Evolutionary conservation across 1,140 invertebrate genomes (phyloP).

Genomic region (Pseudachorutes palmiensis): DNA sequence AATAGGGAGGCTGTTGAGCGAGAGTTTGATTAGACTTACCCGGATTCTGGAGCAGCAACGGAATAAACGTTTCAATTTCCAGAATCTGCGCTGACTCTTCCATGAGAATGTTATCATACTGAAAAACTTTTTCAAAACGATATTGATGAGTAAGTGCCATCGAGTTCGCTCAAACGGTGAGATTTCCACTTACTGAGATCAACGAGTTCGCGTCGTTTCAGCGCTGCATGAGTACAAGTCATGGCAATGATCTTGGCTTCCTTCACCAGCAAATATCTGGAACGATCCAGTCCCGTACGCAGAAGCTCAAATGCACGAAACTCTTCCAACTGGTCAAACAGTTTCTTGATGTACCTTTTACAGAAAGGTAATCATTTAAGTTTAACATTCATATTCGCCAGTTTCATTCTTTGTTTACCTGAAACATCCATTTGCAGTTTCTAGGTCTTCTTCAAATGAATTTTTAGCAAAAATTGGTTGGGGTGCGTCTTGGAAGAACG

Average conservation of each 20-base stretch:
- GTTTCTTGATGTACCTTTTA: constrained; percentile 77
- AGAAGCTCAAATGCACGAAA: constrained; percentile 96
- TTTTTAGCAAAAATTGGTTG: constrained; percentile 81
- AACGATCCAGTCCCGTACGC: constrained; percentile 81
- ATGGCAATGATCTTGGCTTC: constrained; percentile 99
- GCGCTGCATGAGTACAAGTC: constrained; percentile 98
- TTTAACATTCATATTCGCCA: constrained; percentile 6
- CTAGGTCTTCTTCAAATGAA: constrained; percentile 75
- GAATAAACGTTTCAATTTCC: constrained; percentile 99
- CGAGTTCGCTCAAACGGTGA: neutral
- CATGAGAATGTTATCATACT: constrained; percentile 99
- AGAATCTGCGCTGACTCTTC: constrained; percentile 98
- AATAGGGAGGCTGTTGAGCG: too few species aligned
- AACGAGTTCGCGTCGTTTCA: constrained; percentile 92
- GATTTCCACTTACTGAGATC: constrained; percentile 58
- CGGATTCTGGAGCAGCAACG: constrained; percentile 91
- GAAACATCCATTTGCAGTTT: constrained; percentile 87
- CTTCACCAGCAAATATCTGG: constrained; percentile 92
- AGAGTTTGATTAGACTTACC: too few species aligned
- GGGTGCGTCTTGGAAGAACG: constrained; percentile 85
- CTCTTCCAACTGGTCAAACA: constrained; percentile 95
- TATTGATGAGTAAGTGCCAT: constrained; percentile 16
- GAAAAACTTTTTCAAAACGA: constrained; percentile 61
- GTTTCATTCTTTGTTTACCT: too few species aligned
- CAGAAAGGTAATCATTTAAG: constrained; percentile 18